Base-by-base conservation (phyloP, 2,888 invertebrate species). In the Oxystoma pomonae region DNA sequence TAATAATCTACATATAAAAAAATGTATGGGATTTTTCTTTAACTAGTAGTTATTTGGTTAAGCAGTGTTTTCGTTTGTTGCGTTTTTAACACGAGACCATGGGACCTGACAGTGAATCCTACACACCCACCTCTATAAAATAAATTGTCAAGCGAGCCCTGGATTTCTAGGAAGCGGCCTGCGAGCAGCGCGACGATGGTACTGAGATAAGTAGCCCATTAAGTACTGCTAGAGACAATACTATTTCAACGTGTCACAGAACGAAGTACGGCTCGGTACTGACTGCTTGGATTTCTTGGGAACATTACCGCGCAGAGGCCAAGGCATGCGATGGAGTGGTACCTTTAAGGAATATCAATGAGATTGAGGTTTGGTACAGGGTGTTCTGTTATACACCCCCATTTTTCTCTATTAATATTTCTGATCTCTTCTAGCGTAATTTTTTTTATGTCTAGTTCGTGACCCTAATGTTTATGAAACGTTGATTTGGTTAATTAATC, bases 151-250 rank as follows among this genome's bases (percentile, higher is more conserved):
- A 79, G 77, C 73, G 75, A 12, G 35, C 35, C 12, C 35, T 12
- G 5, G 35, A 35, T 35, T 3, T 12, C 35, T 35, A 7, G 5
- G 35, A 35, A 12, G 3, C 12, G 35, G 5, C 5, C 35, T 3
- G 12, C 35, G 5, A 12, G 12, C 71, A 74, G 73, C 74, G 76
- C 76, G 72, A 74, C 75, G 61, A 78, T 74, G 78, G 78, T 78
- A 72, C 73, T 67, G 71, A 76, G 79, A 79, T 79, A 79, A 79
- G 35, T 35, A 77, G 77, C 76, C 77, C 78, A 78, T 79, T 79
- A 78, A 78, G 76, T 78, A 78, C 78, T 76, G 75, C 77, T 77
- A 77, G 76, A 78, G 78, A 79, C 78, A 78, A 79, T 79, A 79
- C 79, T 79, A 79, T 79, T 79, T 79, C 77, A 79, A 79, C 73